phyloP scores from a whole-genome alignment of 2,888 invertebrate species.

The Drosophila macrospina region DNA sequence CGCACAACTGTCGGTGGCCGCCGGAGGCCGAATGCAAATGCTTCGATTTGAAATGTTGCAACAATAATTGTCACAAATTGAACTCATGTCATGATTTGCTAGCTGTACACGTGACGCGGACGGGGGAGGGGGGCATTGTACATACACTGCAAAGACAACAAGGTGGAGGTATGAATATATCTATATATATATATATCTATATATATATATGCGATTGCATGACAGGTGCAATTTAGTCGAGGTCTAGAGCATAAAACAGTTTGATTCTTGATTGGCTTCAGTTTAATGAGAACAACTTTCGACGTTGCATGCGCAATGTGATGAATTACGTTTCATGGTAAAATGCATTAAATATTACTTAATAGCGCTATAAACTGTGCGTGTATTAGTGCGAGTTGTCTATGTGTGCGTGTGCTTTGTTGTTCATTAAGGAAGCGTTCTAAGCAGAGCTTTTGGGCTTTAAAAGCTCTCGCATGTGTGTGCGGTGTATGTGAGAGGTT shows the following conservation, averaged over 20 bases:
- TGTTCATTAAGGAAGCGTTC: background rate
- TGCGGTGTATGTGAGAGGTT: background rate
- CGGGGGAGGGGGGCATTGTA: conserved; percentile 16
- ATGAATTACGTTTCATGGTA: conserved; percentile 39
- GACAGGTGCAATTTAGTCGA: conserved; percentile 78
- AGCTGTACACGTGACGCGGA: conserved; percentile 29
- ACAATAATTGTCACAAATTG: conserved; percentile 84
- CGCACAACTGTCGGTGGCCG: conserved; percentile 60
- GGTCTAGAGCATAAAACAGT: conserved; percentile 59
- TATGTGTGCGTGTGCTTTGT: background rate
- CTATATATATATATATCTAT: no score
- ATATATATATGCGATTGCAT: conserved; percentile 53
- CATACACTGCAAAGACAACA: background rate
- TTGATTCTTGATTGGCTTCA: conserved; percentile 57
- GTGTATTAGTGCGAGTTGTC: background rate
- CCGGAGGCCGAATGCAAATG: conserved; percentile 64
- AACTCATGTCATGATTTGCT: conserved; percentile 83
- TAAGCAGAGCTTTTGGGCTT: background rate
- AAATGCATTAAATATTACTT: conserved; percentile 9
- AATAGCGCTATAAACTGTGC: background rate
- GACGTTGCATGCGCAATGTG: conserved; percentile 32
- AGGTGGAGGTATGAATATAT: conserved; percentile 1
- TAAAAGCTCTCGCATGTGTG: background rate
- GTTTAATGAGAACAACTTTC: conserved; percentile 56
- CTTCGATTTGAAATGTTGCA: conserved; percentile 80